A percentile compares a stretch with the other conserved stretches of the same genome.
phyloP scores from a whole-genome alignment of 2,113 vertebrate genomes.

The Laticauda laticaudata region DNA sequence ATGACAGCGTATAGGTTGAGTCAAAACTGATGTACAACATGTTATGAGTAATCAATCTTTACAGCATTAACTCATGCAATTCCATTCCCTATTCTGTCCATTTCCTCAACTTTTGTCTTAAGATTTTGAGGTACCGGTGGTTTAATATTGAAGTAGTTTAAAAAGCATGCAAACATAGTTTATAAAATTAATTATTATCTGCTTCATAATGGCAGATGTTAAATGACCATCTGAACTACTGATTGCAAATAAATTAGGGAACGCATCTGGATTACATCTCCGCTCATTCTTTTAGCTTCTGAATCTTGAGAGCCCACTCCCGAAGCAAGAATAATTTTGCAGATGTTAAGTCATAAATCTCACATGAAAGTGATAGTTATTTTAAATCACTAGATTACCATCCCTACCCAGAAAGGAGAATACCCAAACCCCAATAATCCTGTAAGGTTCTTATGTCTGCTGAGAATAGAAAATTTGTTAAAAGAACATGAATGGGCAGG shows the following conservation, averaged over 20 bases:
- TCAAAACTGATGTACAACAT: neutral
- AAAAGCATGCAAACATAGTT: neutral
- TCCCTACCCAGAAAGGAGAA: neutral
- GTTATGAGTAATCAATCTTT: neutral
- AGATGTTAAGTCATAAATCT: neutral
- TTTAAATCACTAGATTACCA: neutral
- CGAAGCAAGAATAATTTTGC: neutral
- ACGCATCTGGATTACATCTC: neutral
- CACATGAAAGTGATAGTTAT: neutral
- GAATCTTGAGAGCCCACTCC: neutral
- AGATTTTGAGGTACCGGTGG: neutral
- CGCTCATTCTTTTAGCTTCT: neutral
- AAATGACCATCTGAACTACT: neutral
- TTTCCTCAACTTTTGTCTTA: neutral
- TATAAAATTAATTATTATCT: neutral
- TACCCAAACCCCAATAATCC: neutral
- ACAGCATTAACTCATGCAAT: neutral
- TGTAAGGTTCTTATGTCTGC: neutral
- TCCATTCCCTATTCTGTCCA: accelerated
- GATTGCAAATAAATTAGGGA: neutral
- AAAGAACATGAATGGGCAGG: neutral
- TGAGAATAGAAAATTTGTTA: neutral
- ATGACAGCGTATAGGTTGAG: neutral
- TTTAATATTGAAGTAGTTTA: neutral
- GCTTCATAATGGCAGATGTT: neutral